phyloP scores from a whole-genome alignment of 2,113 vertebrate genomes.

The Albula goreensis region DNA sequence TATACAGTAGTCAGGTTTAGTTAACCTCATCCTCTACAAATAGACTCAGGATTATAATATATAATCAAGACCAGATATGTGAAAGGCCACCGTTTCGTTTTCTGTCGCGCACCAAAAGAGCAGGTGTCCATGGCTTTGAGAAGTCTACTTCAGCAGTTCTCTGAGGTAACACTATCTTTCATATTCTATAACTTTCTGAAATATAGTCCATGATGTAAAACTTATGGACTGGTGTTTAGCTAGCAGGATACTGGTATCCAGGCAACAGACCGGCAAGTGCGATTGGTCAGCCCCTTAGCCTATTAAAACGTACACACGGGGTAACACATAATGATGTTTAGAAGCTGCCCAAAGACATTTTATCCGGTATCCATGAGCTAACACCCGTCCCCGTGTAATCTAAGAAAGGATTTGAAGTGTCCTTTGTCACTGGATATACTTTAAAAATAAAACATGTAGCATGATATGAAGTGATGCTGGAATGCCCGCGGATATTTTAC shows the following conservation, averaged over 20 bases:
- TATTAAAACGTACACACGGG: constrained; percentile 69
- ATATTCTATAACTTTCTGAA: constrained; percentile 88
- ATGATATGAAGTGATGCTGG: constrained; percentile 67
- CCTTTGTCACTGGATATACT: constrained; percentile 80
- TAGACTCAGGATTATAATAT: constrained; percentile 19
- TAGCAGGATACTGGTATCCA: constrained; percentile 69
- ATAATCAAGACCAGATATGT: constrained; percentile 9
- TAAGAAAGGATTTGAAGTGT: constrained; percentile 79
- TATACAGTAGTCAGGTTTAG: neutral
- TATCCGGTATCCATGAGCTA: constrained; percentile 67
- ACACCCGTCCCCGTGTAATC: constrained; percentile 75
- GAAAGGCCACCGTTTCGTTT: constrained; percentile 64
- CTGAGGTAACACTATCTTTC: constrained; percentile 85
- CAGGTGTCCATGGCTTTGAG: constrained; percentile 69
- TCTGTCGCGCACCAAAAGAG: constrained; percentile 73
- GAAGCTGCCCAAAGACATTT: constrained; percentile 69
- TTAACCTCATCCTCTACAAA: neutral
- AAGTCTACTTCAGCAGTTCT: constrained; percentile 80
- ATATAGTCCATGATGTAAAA: constrained; percentile 97
- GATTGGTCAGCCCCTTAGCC: constrained; percentile 76
- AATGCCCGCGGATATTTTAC: constrained; percentile 68
- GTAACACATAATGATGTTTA: constrained; percentile 77
- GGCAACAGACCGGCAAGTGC: constrained; percentile 66
- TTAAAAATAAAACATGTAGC: constrained; percentile 86
- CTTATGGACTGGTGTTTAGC: constrained; percentile 80